phyloP scores from a whole-genome alignment of 2,888 invertebrate genomes.

The Meiosimyza platycephala region DNA sequence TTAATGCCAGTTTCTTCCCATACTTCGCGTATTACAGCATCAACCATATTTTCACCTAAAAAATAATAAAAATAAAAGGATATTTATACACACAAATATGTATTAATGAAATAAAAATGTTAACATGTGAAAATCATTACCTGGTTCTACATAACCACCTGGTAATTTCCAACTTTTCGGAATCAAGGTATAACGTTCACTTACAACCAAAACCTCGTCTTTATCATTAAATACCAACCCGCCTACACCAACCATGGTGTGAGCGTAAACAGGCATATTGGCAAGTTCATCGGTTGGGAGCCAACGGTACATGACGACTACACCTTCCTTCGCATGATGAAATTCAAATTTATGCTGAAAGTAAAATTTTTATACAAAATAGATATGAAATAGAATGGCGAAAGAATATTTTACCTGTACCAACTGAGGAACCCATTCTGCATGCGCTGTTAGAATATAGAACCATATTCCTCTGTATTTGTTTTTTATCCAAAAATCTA shows the following conservation, averaged over 20 bases:
- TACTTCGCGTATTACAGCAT: conserved; percentile 87
- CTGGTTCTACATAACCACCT: conserved; percentile 90
- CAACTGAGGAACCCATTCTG: conserved; percentile 81
- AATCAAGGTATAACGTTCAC: conserved; percentile 72
- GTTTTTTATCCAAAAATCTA: conserved; percentile 74
- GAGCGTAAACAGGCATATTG: conserved; percentile 79
- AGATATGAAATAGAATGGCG: neutral
- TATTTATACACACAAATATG: neutral
- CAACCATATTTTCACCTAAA: conserved; percentile 78
- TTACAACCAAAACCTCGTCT: conserved; percentile 82
- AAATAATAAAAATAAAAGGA: neutral
- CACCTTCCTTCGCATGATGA: conserved; percentile 85
- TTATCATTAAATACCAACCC: conserved; percentile 81
- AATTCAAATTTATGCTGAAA: conserved; percentile 78
- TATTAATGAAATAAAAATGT: neutral
- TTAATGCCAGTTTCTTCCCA: conserved; percentile 89
- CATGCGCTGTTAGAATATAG: conserved; percentile 76
- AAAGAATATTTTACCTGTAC: conserved; percentile 70
- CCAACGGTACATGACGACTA: conserved; percentile 87
- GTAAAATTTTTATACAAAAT: neutral
- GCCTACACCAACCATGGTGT: conserved; percentile 86
- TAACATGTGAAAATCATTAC: conserved; percentile 65
- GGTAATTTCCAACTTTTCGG: conserved; percentile 85
- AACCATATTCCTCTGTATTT: conserved; percentile 85
- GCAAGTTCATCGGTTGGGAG: conserved; percentile 72